Conservation (phyloP, 2,113 vertebrate genomes). For the Scartelaos histophorus region DNA sequence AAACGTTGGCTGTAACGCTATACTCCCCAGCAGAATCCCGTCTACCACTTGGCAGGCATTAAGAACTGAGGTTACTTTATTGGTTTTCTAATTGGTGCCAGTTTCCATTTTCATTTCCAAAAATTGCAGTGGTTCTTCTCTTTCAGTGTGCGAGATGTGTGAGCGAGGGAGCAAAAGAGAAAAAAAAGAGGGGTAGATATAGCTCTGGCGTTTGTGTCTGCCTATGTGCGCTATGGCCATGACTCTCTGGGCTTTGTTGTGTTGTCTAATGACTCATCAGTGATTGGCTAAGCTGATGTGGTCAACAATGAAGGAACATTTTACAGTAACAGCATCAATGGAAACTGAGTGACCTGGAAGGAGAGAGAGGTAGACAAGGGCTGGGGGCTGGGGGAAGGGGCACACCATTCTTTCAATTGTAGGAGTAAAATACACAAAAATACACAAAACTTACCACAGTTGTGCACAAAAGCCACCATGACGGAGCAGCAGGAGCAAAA, state of each 20-base stretch:
- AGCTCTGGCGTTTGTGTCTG: constrained; percentile 57
- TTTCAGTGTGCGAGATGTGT: constrained; percentile 11
- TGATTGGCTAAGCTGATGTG: constrained; percentile 75
- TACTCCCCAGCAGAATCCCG: constrained; percentile 52
- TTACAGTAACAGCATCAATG: constrained; percentile 73
- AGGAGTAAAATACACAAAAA: constrained; percentile 75
- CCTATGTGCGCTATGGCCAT: constrained; percentile 54
- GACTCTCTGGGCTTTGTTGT: constrained; percentile 70
- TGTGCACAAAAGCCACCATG: constrained; percentile 70
- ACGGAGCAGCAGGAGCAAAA: constrained; percentile 55
- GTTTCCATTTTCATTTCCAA: constrained; percentile 79
- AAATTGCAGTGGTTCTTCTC: constrained; percentile 68
- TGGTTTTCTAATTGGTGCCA: constrained; percentile 78
- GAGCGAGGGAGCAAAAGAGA: not conserved
- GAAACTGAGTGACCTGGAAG: constrained; percentile 64
- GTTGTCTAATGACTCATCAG: constrained; percentile 75
- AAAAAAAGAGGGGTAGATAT: constrained; percentile 4
- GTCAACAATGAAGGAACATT: constrained; percentile 67
- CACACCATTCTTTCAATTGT: constrained; percentile 70
- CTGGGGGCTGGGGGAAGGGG: constrained; percentile 36
- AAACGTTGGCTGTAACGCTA: constrained; percentile 60
- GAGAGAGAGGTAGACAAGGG: constrained; percentile 16
- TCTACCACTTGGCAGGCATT: constrained; percentile 66
- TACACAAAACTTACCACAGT: constrained; percentile 72
- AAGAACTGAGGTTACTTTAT: constrained; percentile 72